Percentiles rank a stretch among this genome's conserved stretches.
Conservation (phyloP, 2,888 invertebrate species). For the Temnothorax rugatulus region DNA sequence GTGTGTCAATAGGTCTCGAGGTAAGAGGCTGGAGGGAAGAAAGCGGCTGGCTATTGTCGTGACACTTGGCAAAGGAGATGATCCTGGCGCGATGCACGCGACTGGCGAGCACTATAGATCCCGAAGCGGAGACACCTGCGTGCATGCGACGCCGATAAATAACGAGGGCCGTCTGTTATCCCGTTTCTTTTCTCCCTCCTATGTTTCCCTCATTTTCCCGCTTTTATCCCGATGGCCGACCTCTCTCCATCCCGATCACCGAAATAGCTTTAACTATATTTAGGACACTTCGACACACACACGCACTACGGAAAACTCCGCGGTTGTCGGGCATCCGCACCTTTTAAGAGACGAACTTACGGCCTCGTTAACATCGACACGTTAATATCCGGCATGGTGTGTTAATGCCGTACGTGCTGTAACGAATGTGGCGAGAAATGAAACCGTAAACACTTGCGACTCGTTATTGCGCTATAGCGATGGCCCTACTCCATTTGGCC, state of each 20-base stretch:
- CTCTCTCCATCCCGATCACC: slow-evolving; percentile 48
- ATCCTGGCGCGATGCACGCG: slow-evolving; percentile 19
- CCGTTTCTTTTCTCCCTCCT: not conserved
- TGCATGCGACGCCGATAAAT: slow-evolving; percentile 71
- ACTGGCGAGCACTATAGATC: slow-evolving; percentile 38
- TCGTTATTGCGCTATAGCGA: slow-evolving; percentile 3
- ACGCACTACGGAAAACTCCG: slow-evolving; percentile 32
- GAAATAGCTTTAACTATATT: slow-evolving; percentile 71
- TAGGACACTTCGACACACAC: slow-evolving; percentile 56
- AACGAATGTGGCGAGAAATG: slow-evolving; percentile 39
- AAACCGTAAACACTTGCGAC: slow-evolving; percentile 33
- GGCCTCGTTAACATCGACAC: slow-evolving; percentile 54
- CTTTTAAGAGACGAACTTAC: slow-evolving; percentile 64
- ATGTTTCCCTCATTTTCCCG: slow-evolving; percentile 51
- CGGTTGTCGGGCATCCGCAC: slow-evolving; percentile 34
- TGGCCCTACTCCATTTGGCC: slow-evolving; percentile 13
- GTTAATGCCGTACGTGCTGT: slow-evolving; percentile 9
- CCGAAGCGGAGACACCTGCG: slow-evolving; percentile 70
- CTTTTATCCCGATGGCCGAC: slow-evolving; percentile 46
- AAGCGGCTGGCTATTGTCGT: slow-evolving; percentile 38
- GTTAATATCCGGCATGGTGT: slow-evolving; percentile 48
- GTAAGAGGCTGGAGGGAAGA: not conserved
- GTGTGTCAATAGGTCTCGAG: slow-evolving; percentile 60
- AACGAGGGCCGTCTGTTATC: slow-evolving; percentile 43
- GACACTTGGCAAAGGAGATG: slow-evolving; percentile 54